Conservation (phyloP, 2,113 vertebrate species). For the Pelvicachromis taeniatus region DNA sequence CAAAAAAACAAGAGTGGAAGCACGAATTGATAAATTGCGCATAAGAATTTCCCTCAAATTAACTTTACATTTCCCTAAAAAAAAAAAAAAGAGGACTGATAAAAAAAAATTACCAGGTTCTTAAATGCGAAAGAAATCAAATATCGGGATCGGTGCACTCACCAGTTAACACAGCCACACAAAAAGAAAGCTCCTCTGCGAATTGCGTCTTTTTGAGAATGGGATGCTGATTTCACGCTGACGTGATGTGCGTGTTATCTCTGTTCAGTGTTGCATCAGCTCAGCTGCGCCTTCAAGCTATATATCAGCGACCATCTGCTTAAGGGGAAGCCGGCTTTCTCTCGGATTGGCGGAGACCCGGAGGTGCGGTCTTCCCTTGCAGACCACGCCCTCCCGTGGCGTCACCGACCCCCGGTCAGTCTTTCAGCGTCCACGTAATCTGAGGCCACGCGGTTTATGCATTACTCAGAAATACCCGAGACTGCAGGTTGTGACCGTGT, state of each 20-base stretch:
- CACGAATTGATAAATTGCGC: not conserved
- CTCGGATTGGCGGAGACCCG: slow-evolving; percentile 65
- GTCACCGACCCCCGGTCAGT: not conserved
- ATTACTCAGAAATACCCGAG: not conserved
- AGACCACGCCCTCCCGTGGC: slow-evolving; percentile 26
- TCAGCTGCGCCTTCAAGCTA: slow-evolving; percentile 57
- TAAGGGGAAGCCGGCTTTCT: slow-evolving; percentile 53
- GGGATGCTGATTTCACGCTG: not conserved
- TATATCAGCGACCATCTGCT: slow-evolving; percentile 59
- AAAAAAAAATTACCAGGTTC: not conserved
- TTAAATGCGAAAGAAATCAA: not conserved
- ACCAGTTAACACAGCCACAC: slow-evolving; percentile 4
- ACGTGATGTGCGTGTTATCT: slow-evolving; percentile 34
- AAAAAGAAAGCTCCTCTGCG: not conserved
- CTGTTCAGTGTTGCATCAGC: slow-evolving; percentile 72
- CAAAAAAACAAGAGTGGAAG: not conserved
- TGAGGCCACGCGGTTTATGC: not conserved
- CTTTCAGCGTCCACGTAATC: not conserved
- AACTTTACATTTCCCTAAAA: not conserved
- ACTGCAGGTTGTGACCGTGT: not conserved
- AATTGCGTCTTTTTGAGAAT: not conserved
- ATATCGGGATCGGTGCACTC: not conserved
- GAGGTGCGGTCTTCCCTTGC: slow-evolving; percentile 68
- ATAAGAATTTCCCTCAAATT: not conserved
- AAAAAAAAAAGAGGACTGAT: not conserved